These are phyloP conservation scores for Zygogramma bicolorata DNA, from an alignment of 2,888 invertebrate species.

Conservation along the genomic window DNA sequence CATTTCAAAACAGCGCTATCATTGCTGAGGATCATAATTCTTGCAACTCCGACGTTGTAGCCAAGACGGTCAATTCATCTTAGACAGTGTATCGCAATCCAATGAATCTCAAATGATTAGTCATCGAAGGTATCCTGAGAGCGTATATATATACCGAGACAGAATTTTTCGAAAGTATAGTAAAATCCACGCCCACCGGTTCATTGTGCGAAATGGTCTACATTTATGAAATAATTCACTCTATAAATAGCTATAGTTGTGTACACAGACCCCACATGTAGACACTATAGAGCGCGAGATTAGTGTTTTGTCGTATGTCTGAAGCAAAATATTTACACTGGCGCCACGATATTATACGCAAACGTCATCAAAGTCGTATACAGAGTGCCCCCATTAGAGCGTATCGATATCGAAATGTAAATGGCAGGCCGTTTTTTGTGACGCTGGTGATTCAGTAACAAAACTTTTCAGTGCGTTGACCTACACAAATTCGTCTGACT, in stretches of 20 bases:
- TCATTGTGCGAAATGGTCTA: slow-evolving; percentile 49
- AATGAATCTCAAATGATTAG: neutral
- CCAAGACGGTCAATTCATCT: neutral
- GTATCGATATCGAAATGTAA: neutral
- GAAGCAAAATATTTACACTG: slow-evolving; percentile 57
- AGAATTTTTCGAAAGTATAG: slow-evolving; percentile 6
- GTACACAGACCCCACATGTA: slow-evolving; percentile 44
- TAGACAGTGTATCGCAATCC: neutral
- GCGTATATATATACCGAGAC: neutral
- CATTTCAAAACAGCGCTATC: no score
- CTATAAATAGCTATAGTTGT: slow-evolving; percentile 43
- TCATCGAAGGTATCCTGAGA: neutral
- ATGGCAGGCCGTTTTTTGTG: neutral
- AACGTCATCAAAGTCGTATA: slow-evolving; percentile 51
- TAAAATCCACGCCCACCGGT: slow-evolving; percentile 19
- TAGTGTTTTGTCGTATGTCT: slow-evolving; percentile 45
- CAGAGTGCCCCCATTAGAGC: neutral
- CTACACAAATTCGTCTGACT: no score
- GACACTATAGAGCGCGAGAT: slow-evolving; percentile 37
- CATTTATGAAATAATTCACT: slow-evolving; percentile 43
- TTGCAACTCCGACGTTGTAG: neutral
- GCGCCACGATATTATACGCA: slow-evolving; percentile 58
- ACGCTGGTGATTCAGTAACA: no score
- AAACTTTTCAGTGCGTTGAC: no score
- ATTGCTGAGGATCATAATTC: no score